Evolutionary conservation across 64 coral and sea anemone species (phyloP), one percentile per base, ranked within the genome.

Genomic region (Actinia tenebrosa): DNA sequence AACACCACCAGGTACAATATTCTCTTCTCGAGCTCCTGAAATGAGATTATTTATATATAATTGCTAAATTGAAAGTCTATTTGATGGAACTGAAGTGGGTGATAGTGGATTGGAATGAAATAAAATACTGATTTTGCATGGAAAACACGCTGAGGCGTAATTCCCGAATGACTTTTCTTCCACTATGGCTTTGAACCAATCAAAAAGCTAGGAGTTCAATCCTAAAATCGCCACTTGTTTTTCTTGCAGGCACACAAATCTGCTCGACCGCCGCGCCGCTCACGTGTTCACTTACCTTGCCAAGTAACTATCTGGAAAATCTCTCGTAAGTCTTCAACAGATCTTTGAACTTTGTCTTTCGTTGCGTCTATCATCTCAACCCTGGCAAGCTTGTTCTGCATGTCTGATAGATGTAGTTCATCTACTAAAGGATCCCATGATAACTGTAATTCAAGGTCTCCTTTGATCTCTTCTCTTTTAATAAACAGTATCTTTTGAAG

Each of bases 381-480:
- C 30, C 56, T 25, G 83, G 22, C 11, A 3, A 85, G 18, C 30
- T 62, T 85, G 1, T 30, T 85, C 22, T 54, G 83, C 30, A 54
- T 61, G 30, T 55, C 50, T 85, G 60, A 23, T 20, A 64, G 56
- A 64, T 17, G 30, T 25, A 55, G 23, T 55, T 17, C 56, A 22
- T 62, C 50, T 58, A 18, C 56, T 42, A 85, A 85, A 64, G 83
- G 83, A 64, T 85, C 83, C 83, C 83, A 85, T 53, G 54, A 43
- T 19, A 85, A 37, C 54, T 64, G 83, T 18, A 85, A 27, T 27
- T 85, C 83, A 43, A 85, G 54, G 13, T 64, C 83, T 58, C 54
- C 60, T 58, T 85, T 85, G 56, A 85, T 85, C 23, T 53, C 56
- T 63, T 85, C 83, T 64, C 15, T 64, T 1, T 30, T 75, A 16